Evolutionary conservation across 53 echinoderm and acorn worm genomes (phyloP).

Genomic region (Henricia sp.): DNA sequence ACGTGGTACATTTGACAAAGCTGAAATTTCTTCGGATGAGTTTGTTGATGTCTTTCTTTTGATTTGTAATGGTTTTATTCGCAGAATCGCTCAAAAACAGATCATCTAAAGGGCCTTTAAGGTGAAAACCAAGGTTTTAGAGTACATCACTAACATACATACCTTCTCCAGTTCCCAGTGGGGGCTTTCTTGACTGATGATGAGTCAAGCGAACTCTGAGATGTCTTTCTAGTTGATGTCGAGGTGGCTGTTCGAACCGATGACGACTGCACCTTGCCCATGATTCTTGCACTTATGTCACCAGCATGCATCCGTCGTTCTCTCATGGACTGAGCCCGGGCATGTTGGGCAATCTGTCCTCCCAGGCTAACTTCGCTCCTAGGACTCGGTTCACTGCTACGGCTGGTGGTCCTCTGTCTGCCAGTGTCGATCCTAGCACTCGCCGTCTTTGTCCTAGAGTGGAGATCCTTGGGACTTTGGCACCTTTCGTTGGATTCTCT

Average conservation of each 20-base stretch:
- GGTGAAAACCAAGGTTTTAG: too few species aligned
- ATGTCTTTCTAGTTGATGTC: slow-evolving; percentile 55
- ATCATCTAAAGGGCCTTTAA: too few species aligned
- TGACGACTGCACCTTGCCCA: slow-evolving; percentile 52
- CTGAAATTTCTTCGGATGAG: too few species aligned
- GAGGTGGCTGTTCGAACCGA: slow-evolving; percentile 46
- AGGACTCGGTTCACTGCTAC: slow-evolving; percentile 34
- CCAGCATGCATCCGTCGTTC: slow-evolving; percentile 63
- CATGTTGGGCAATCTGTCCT: slow-evolving; percentile 48
- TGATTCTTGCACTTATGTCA: slow-evolving; percentile 63
- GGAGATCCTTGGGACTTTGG: slow-evolving; percentile 45
- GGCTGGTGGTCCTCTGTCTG: slow-evolving; percentile 24
- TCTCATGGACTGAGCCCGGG: slow-evolving; percentile 73
- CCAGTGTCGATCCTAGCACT: slow-evolving; percentile 49
- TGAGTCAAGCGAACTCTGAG: slow-evolving; percentile 66
- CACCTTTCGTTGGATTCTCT: slow-evolving; percentile 19
- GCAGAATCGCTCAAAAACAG: too few species aligned
- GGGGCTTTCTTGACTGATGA: slow-evolving; percentile 55
- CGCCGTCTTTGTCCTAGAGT: slow-evolving; percentile 37
- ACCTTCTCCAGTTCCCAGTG: slow-evolving; percentile 67
- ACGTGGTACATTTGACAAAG: too few species aligned
- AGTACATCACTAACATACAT: slow-evolving; percentile 2
- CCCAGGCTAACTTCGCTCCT: slow-evolving; percentile 63
- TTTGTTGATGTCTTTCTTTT: too few species aligned
- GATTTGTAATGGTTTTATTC: too few species aligned